Percentiles rank a stretch among this genome's conserved stretches.
phyloP scores from a whole-genome alignment of 2,797 vertebrate genomes.

The Darevskia nairensis region DNA sequence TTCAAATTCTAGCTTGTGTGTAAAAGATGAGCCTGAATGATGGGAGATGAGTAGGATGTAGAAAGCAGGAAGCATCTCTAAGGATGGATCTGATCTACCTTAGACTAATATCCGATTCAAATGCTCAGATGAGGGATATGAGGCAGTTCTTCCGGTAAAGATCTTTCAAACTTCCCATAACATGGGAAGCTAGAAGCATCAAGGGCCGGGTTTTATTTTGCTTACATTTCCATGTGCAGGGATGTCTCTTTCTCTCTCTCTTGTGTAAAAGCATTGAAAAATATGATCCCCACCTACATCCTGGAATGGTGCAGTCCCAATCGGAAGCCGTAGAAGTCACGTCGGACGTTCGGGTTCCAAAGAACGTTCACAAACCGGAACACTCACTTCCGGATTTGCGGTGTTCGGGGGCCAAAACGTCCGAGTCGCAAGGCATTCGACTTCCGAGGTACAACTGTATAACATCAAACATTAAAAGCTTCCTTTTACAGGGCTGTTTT shows the following conservation, averaged over 20 bases:
- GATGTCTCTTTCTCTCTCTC: too few species aligned
- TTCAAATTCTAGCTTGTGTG: background rate
- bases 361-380: too few species aligned
- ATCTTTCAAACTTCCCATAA: background rate
- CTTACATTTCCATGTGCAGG: background rate
- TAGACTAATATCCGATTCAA: background rate
- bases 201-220: background rate
- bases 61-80: background rate
- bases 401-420: too few species aligned
- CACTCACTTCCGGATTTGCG: too few species aligned
- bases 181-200: background rate
- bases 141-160: background rate
- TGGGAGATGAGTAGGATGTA: background rate
- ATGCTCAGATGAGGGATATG: background rate
- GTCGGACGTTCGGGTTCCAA: too few species aligned
- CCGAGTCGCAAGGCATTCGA: too few species aligned
- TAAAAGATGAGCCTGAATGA: background rate
- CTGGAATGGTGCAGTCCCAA: too few species aligned
- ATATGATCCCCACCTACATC: too few species aligned
- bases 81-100: background rate
- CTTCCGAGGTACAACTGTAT: too few species aligned
- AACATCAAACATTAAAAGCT: too few species aligned
- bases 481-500: too few species aligned
- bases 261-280: too few species aligned
- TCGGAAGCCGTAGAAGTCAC: accelerated